A percentile compares a stretch with the other conserved stretches of the same genome.
Evolutionary conservation across 1,140 invertebrate species (phyloP).

Genomic region (Diorhabda carinulata): DNA sequence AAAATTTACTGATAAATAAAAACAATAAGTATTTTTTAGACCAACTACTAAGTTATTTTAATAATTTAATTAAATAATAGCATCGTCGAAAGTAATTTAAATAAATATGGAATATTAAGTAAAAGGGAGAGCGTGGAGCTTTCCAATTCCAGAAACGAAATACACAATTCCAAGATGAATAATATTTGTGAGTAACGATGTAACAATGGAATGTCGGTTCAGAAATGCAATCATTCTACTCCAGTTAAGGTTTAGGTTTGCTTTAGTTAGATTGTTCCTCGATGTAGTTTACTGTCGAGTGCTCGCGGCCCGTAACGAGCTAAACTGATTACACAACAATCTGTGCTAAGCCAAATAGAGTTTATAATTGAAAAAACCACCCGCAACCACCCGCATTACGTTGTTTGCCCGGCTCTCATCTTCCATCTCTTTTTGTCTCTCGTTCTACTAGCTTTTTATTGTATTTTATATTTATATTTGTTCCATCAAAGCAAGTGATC

Average conservation of each 20-base stretch:
- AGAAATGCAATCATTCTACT: slow-evolving; percentile 50
- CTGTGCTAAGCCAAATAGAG: slow-evolving; percentile 51
- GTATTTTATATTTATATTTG: slow-evolving; percentile 3
- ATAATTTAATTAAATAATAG: background rate
- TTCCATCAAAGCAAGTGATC: too few species aligned
- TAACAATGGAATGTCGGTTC: slow-evolving; percentile 36
- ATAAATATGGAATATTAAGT: slow-evolving; percentile 40
- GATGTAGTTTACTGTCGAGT: slow-evolving; percentile 48
- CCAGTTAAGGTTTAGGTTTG: slow-evolving; percentile 50
- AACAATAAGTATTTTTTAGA: too few species aligned
- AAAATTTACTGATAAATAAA: too few species aligned
- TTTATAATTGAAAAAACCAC: slow-evolving; percentile 50
- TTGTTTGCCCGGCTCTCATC: slow-evolving; percentile 17
- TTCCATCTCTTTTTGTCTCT: slow-evolving; percentile 17
- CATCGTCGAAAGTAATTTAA: slow-evolving; percentile 32
- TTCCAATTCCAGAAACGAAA: background rate
- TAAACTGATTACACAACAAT: slow-evolving; percentile 51
- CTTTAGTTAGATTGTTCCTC: slow-evolving; percentile 49
- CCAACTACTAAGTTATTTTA: too few species aligned
- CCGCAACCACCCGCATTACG: slow-evolving; percentile 36
- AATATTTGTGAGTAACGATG: slow-evolving; percentile 42
- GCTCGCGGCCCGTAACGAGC: slow-evolving; percentile 46
- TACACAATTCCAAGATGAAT: slow-evolving; percentile 28
- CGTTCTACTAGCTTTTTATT: slow-evolving; percentile 19
- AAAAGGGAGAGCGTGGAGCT: slow-evolving; percentile 26